These are phyloP conservation scores for Acropternis orthonyx DNA, from an alignment of 2,797 vertebrate species.

Conservation along the genomic window DNA sequence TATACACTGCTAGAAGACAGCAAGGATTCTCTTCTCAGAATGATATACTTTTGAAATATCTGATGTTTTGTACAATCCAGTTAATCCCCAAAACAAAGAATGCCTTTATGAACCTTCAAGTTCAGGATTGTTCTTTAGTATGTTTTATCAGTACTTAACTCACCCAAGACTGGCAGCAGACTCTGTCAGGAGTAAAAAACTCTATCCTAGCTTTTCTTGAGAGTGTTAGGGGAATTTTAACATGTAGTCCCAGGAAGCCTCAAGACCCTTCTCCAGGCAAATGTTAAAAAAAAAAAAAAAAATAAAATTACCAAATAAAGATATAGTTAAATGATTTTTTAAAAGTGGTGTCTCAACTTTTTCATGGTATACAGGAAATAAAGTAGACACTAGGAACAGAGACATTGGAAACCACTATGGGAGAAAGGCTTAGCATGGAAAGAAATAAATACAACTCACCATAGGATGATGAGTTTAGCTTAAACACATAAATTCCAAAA, in stretches of 20 bases:
- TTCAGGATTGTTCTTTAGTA: not conserved
- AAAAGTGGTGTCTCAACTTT: not conserved
- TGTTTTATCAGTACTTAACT: not conserved
- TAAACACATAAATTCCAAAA: not conserved
- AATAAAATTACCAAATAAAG: not conserved
- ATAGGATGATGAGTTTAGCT: not conserved
- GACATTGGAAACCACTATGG: not conserved
- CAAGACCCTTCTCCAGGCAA: not conserved
- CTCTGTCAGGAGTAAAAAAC: not conserved
- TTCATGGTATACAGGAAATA: not conserved
- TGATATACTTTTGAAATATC: not conserved
- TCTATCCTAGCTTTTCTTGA: not conserved
- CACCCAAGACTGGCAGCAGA: not conserved
- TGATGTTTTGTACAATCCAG: not conserved
- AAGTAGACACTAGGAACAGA: not conserved
- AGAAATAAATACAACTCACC: not conserved
- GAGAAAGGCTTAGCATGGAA: not conserved
- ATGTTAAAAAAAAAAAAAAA: not conserved
- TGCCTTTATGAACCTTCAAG: not conserved
- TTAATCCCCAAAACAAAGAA: not conserved
- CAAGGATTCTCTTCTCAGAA: not conserved
- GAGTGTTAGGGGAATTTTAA: not conserved
- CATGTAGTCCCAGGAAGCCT: not conserved
- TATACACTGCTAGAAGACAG: not conserved
- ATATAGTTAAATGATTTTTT: not conserved